phyloP scores from a whole-genome alignment of 1,140 invertebrate genomes.

The Plectrocnemia conspersa region DNA sequence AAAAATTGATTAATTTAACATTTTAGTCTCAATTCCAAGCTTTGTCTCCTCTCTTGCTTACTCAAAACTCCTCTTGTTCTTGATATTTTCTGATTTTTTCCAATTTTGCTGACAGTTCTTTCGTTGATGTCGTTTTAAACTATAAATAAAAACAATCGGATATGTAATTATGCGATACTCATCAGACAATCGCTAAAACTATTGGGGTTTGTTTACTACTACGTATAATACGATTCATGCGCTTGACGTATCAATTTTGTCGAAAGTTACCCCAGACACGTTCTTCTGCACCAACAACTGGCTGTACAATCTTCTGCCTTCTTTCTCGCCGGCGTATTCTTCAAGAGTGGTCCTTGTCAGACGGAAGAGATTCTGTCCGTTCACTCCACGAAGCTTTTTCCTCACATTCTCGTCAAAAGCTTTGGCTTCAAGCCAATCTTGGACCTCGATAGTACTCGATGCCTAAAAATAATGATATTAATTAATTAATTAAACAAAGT shows the following conservation, averaged over 20 bases:
- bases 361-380: constrained; percentile 66
- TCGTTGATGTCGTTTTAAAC: constrained; percentile 64
- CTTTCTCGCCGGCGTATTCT: constrained; percentile 60
- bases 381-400: constrained; percentile 60
- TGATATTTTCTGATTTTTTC: constrained; percentile 59
- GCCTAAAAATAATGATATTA: constrained; percentile 28
- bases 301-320: constrained; percentile 68
- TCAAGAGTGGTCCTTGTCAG: constrained; percentile 62
- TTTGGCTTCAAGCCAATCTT: constrained; percentile 70
- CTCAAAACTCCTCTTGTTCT: too few relatives aligned
- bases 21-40: neutral
- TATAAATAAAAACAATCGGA: constrained; percentile 39
- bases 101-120: constrained; percentile 62
- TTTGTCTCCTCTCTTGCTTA: constrained; percentile 56
- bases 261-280: constrained; percentile 64
- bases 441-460: constrained; percentile 62
- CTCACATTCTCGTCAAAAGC: constrained; percentile 64
- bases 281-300: constrained; percentile 73
- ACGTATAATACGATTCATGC: constrained; percentile 5
- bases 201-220: constrained; percentile 6
- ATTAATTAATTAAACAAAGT: neutral
- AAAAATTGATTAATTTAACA: neutral
- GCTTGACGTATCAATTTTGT: neutral
- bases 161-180: neutral
- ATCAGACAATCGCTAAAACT: neutral